phyloP scores from a whole-genome alignment of 2,113 vertebrate genomes.

The Dipodomys merriami region DNA sequence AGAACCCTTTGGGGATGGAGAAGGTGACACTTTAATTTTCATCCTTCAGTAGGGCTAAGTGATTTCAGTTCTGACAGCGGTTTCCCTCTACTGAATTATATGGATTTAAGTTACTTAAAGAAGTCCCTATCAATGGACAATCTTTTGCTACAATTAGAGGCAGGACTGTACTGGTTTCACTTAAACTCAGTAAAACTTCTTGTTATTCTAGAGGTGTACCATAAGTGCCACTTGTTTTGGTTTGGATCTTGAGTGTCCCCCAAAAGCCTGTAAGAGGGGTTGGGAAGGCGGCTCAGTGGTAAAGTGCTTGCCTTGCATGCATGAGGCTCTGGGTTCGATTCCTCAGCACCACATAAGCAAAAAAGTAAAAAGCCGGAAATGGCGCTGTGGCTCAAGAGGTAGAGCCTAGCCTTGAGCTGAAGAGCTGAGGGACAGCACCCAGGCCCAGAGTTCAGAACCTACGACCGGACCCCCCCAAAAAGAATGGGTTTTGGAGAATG shows the following conservation, averaged over 20 bases:
- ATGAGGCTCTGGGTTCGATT: too few species aligned
- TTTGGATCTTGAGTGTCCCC: neutral
- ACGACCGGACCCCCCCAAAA: too few species aligned
- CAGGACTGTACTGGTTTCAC: neutral
- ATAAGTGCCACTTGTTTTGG: neutral
- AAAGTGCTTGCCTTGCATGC: too few species aligned
- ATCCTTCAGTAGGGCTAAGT: neutral
- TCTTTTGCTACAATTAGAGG: neutral
- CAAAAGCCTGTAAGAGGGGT: too few species aligned
- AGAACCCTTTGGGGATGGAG: neutral
- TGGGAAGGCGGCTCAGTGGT: too few species aligned
- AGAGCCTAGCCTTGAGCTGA: too few species aligned
- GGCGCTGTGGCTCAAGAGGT: too few species aligned
- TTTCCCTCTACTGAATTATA: neutral
- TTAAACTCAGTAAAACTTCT: neutral
- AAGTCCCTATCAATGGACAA: neutral
- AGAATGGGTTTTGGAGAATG: too few species aligned
- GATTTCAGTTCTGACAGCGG: neutral
- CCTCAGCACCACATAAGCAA: too few species aligned
- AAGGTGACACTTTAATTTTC: neutral
- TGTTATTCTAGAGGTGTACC: neutral
- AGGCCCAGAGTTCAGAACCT: too few species aligned
- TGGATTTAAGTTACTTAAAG: conserved; percentile 3
- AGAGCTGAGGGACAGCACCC: too few species aligned
- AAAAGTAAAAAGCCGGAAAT: too few species aligned